Percentiles rank a stretch among this genome's conserved stretches.
These are phyloP conservation scores for Pygoscelis adeliae DNA, from an alignment of 2,113 vertebrate species.

Conservation along the genomic window DNA sequence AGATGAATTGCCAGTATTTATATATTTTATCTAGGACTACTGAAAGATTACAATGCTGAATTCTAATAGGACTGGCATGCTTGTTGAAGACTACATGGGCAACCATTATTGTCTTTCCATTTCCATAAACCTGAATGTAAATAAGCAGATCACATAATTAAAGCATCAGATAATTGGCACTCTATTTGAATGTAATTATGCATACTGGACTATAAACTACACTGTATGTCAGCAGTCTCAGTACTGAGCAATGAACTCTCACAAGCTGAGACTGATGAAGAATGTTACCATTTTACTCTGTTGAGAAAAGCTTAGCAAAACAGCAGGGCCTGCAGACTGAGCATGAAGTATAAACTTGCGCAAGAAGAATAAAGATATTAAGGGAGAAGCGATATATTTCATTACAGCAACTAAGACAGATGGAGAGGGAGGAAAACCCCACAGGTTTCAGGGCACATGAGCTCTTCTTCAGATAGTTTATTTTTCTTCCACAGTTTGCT, in stretches of 20 bases:
- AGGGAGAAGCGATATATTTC: background rate
- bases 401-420: background rate
- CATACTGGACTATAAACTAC: background rate
- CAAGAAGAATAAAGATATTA: background rate
- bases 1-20: background rate
- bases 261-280: background rate
- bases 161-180: background rate
- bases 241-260: background rate
- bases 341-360: background rate
- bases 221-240: background rate
- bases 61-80: background rate
- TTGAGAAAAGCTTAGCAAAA: background rate
- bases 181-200: background rate
- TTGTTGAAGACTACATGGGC: background rate
- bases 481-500: constrained; percentile 28
- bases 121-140: background rate
- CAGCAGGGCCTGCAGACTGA: background rate
- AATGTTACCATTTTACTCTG: background rate
- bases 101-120: background rate
- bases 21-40: background rate
- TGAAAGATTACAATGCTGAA: background rate
- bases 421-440: background rate
- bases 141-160: background rate
- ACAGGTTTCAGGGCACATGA: background rate
- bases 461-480: constrained; percentile 17